Percentiles rank a stretch among this genome's conserved stretches.
Evolutionary conservation across 2,113 vertebrate species (phyloP).

Genomic region (Charadrius vociferus): DNA sequence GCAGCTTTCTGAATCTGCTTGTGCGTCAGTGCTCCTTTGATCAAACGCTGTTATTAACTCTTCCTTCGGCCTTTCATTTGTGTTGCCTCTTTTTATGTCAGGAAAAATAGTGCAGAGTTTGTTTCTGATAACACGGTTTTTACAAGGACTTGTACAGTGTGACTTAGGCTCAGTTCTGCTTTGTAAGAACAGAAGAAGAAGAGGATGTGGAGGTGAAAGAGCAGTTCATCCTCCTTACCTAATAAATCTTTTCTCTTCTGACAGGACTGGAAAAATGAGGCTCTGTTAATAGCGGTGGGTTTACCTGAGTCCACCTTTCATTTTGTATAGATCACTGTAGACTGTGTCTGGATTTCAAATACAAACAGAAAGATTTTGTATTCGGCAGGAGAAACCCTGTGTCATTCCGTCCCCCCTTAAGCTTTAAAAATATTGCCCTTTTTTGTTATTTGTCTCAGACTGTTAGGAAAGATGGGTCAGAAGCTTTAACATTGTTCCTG

Average conservation of each 20-base stretch:
- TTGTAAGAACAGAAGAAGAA: background rate
- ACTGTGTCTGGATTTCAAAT: background rate
- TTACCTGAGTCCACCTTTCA: background rate
- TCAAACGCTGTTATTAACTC: background rate
- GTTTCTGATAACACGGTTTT: background rate
- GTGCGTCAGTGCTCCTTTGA: background rate
- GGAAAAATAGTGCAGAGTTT: background rate
- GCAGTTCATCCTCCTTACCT: background rate
- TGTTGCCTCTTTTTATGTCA: background rate
- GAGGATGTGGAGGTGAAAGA: background rate
- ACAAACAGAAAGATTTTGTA: background rate
- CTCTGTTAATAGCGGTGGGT: background rate
- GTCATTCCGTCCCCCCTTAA: background rate
- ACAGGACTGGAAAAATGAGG: background rate
- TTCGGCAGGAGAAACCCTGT: background rate
- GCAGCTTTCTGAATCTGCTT: background rate
- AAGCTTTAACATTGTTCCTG: background rate
- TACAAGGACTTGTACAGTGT: background rate
- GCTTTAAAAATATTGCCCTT: background rate
- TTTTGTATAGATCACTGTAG: background rate
- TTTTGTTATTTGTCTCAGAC: background rate
- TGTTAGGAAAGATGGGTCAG: background rate
- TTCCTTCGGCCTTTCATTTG: background rate
- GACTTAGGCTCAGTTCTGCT: background rate
- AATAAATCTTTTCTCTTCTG: background rate